Percentiles rank a stretch among this genome's conserved stretches.
phyloP scores from a whole-genome alignment of 2,113 vertebrate species.

The Psettodes erumei region DNA sequence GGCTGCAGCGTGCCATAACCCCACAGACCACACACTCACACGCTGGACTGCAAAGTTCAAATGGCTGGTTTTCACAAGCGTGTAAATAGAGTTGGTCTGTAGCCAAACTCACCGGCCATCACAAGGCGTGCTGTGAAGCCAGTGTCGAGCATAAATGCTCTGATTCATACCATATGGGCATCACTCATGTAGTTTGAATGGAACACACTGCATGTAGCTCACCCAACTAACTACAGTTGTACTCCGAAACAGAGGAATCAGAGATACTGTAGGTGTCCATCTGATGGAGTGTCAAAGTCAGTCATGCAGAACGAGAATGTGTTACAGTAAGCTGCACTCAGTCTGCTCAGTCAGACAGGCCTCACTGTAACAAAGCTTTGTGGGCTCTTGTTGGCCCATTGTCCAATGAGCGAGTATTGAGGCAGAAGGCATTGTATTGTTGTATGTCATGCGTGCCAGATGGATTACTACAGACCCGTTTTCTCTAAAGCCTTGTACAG shows the following conservation, averaged over 20 bases:
- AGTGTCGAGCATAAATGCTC: constrained; percentile 32
- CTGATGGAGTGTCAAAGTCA: constrained; percentile 42
- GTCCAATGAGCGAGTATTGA: constrained; percentile 45
- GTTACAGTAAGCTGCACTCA: constrained; percentile 25
- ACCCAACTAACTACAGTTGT: constrained; percentile 18
- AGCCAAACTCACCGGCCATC: constrained; percentile 40
- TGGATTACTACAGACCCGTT: constrained; percentile 34
- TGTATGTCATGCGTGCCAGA: constrained; percentile 55
- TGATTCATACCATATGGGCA: constrained; percentile 57
- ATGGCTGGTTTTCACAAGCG: constrained; percentile 52
- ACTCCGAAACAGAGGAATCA: background rate
- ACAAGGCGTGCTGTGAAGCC: constrained; percentile 34
- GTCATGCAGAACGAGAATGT: constrained; percentile 45
- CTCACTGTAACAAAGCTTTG: constrained; percentile 32
- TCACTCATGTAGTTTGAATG: constrained; percentile 20
- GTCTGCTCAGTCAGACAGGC: constrained; percentile 36
- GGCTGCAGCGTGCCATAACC: constrained; percentile 39
- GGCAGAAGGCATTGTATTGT: constrained; percentile 49
- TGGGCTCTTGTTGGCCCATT: constrained; percentile 47
- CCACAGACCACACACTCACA: constrained; percentile 43
- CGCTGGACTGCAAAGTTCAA: constrained; percentile 42
- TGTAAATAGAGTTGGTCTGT: constrained; percentile 52
- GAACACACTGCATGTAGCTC: background rate
- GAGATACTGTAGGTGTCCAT: constrained; percentile 33
- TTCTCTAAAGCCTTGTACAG: constrained; percentile 28